These are phyloP conservation scores for Lathronympha strigana DNA, from an alignment of 2,888 invertebrate genomes.

Conservation along the genomic window DNA sequence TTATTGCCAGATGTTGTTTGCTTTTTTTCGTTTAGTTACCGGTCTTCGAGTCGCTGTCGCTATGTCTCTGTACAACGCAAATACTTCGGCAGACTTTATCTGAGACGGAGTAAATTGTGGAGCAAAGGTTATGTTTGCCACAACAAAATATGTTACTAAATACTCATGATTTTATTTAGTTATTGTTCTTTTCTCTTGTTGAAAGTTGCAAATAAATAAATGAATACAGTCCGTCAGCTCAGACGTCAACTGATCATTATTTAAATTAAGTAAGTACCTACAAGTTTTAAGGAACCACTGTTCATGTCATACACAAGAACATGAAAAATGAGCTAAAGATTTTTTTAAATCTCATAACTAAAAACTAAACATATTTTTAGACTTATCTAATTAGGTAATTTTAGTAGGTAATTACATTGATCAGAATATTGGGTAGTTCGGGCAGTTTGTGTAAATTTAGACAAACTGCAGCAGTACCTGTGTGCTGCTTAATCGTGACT, in stretches of 20 bases:
- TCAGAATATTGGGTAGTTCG: no score
- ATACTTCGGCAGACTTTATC: background rate
- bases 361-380: no score
- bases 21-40: background rate
- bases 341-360: no score
- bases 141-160: constrained; percentile 7
- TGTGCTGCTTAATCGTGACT: no score
- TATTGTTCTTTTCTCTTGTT: background rate
- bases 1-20: background rate
- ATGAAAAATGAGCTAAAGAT: no score
- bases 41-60: background rate
- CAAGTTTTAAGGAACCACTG: no score
- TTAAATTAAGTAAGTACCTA: background rate
- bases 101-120: background rate
- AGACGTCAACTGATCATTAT: background rate
- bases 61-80: background rate
- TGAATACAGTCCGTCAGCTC: background rate
- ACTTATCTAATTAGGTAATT: no score
- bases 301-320: no score
- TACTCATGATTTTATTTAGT: background rate
- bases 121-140: constrained; percentile 4
- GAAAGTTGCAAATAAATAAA: background rate
- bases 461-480: no score
- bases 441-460: no score
- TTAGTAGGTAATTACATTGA: no score